Evolutionary conservation across 2,113 vertebrate genomes (phyloP).

Genomic region (Cnemophilus loriae): DNA sequence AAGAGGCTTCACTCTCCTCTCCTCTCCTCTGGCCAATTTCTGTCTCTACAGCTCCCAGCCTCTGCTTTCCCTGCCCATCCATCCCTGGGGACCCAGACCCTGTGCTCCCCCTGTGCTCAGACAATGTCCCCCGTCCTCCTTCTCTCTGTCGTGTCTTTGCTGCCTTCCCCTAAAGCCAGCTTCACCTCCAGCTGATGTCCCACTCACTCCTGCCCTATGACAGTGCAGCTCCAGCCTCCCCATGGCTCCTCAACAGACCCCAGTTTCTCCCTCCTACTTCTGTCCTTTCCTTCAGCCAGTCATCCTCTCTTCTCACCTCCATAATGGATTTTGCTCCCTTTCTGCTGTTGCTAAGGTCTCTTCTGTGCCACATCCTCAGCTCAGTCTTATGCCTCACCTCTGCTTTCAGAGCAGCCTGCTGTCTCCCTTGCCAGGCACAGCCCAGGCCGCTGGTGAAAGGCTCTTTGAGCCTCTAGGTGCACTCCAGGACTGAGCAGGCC

Average conservation of each 20-base stretch:
- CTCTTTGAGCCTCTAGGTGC: neutral
- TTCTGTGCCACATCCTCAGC: neutral
- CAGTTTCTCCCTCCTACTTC: neutral
- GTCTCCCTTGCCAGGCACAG: neutral
- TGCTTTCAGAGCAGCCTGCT: neutral
- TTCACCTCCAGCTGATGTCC: neutral
- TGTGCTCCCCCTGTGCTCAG: neutral
- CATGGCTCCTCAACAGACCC: neutral
- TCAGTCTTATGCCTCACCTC: neutral
- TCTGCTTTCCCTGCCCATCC: neutral
- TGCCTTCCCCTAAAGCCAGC: neutral
- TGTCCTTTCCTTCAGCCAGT: neutral
- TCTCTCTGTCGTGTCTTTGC: neutral
- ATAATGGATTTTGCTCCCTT: neutral
- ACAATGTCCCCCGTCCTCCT: neutral
- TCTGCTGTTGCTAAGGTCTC: neutral
- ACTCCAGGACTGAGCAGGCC: fast-evolving
- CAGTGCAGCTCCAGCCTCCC: neutral
- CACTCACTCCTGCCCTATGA: neutral
- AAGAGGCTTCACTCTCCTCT: neutral
- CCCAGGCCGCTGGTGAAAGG: neutral
- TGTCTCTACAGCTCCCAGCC: neutral
- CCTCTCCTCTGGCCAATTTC: neutral
- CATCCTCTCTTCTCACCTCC: neutral
- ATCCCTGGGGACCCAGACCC: neutral